Percentiles rank a stretch among this genome's conserved stretches.
Conservation (phyloP, 2,888 invertebrate species). For the Ommatoiulus sabulosus region DNA sequence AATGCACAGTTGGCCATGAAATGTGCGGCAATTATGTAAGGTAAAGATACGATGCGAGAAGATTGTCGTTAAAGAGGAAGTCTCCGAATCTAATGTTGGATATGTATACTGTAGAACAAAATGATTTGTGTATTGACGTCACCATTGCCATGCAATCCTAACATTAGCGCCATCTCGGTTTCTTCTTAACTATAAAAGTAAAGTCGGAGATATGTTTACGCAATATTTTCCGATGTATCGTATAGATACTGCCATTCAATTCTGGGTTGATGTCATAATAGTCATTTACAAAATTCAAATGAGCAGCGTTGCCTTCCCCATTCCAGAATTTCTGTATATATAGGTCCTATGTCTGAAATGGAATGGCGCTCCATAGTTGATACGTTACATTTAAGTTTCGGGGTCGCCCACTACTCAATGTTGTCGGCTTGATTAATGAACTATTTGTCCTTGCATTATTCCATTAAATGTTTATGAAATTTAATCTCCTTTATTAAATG, state of each 20-base stretch:
- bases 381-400: not conserved
- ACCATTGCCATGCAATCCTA: too few relatives aligned
- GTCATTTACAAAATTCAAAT: too few relatives aligned
- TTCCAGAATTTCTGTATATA: too few relatives aligned
- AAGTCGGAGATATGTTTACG: too few relatives aligned
- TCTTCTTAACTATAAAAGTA: too few relatives aligned
- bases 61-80: not conserved
- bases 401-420: not conserved
- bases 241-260: too few relatives aligned
- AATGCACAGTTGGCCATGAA: constrained; percentile 44
- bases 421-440: not conserved
- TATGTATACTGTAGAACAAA: not conserved
- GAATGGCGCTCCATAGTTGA: not conserved
- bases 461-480: constrained; percentile 41
- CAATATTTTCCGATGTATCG: too few relatives aligned
- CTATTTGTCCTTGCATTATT: constrained; percentile 24
- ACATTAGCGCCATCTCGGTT: too few relatives aligned
- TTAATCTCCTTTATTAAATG: constrained; percentile 23
- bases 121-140: not conserved
- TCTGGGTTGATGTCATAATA: too few relatives aligned
- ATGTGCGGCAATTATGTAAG: constrained; percentile 5
- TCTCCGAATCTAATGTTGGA: not conserved
- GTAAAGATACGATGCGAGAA: not conserved
- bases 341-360: too few relatives aligned
- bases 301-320: too few relatives aligned